A percentile compares a stretch with the other conserved stretches of the same genome.
Conservation (phyloP, 2,888 invertebrate species). For the Standfussiana lucernea region DNA sequence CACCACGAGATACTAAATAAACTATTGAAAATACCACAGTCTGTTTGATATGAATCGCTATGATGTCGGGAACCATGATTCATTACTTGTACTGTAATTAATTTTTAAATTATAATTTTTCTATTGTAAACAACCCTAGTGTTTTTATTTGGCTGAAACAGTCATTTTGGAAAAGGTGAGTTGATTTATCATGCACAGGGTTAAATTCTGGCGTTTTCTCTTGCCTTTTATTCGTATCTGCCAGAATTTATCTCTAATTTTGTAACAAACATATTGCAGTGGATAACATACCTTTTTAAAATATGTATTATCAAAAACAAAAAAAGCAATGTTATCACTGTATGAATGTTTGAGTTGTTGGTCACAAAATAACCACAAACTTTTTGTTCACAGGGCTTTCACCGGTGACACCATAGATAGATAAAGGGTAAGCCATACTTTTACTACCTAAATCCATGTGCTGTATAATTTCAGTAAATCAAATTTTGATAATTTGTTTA, state of each 20-base stretch:
- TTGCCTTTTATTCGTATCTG: not conserved
- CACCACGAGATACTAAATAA: slow-evolving; percentile 58
- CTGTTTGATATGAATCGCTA: slow-evolving; percentile 68
- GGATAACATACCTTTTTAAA: not conserved
- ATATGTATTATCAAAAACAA: too few species aligned
- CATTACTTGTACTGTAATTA: slow-evolving; percentile 89
- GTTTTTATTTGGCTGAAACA: slow-evolving; percentile 73
- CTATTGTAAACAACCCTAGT: slow-evolving; percentile 83
- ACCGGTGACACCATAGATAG: not conserved
- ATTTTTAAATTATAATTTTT: slow-evolving; percentile 91
- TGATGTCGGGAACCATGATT: slow-evolving; percentile 68
- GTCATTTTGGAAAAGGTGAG: slow-evolving; percentile 71
- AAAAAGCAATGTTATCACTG: slow-evolving; percentile 1
- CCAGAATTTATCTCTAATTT: slow-evolving; percentile 27
- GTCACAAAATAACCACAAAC: slow-evolving; percentile 15
- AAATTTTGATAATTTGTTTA: not conserved
- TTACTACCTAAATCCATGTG: not conserved
- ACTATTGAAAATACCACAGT: slow-evolving; percentile 60
- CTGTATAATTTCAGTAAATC: not conserved
- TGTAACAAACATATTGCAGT: slow-evolving; percentile 11
- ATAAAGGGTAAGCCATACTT: slow-evolving; percentile 3
- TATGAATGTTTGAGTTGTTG: not conserved
- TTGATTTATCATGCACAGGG: slow-evolving; percentile 42
- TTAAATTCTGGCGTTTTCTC: slow-evolving; percentile 13
- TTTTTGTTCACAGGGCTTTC: slow-evolving; percentile 34